These are phyloP conservation scores for Ianthella basta DNA, from an alignment of 37 sponge, comb jelly and placozoan species.

Conservation along the genomic window DNA sequence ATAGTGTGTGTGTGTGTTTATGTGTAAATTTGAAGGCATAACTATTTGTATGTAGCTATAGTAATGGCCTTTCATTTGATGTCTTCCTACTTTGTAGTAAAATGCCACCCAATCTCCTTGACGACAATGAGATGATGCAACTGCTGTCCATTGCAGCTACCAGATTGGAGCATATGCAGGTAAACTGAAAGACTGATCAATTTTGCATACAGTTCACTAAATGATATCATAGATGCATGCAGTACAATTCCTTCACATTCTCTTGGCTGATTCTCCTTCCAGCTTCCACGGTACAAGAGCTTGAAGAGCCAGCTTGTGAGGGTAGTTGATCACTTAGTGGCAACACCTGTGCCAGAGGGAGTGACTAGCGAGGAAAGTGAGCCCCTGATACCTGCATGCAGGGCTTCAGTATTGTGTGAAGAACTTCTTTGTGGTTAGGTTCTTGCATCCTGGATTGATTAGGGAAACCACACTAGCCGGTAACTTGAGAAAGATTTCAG, in stretches of 20 bases:
- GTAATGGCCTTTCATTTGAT: too few relatives aligned
- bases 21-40: not conserved
- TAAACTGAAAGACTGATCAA: not conserved
- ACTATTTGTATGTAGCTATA: too few relatives aligned
- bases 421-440: too few relatives aligned
- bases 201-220: too few relatives aligned
- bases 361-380: not conserved
- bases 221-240: too few relatives aligned
- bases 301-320: slow-evolving; percentile 47
- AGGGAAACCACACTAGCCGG: too few relatives aligned
- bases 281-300: slow-evolving; percentile 60
- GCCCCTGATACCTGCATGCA: too few relatives aligned
- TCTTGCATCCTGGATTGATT: too few relatives aligned
- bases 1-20: not conserved
- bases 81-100: too few relatives aligned
- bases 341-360: not conserved
- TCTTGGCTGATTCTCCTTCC: not conserved
- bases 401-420: too few relatives aligned
- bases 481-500: too few relatives aligned
- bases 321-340: slow-evolving; percentile 53
- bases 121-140: slow-evolving; percentile 51
- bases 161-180: slow-evolving; percentile 82
- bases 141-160: slow-evolving; percentile 54
- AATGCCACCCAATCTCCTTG: slow-evolving; percentile 62
- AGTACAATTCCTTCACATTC: not conserved